These are phyloP conservation scores for Brenthis daphne DNA, from an alignment of 2,888 invertebrate species.

Conservation along the genomic window DNA sequence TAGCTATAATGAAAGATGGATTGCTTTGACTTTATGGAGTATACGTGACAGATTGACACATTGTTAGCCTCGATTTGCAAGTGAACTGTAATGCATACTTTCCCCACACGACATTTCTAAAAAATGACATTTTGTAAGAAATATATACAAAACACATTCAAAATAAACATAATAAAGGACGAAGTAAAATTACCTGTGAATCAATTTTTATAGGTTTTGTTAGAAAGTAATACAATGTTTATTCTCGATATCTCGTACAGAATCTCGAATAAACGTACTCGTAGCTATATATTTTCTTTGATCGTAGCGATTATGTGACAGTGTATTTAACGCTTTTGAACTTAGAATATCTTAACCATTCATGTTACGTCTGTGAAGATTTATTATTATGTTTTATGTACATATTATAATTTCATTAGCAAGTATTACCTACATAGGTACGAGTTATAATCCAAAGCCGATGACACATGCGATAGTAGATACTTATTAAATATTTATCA, in stretches of 20 bases:
- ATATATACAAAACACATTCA: background rate
- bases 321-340: conserved; percentile 15
- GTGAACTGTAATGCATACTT: conserved; percentile 23
- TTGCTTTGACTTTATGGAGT: background rate
- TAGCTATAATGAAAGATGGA: conserved; percentile 13
- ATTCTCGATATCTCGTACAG: background rate
- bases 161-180: background rate
- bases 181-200: background rate
- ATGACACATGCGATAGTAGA: no score
- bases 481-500: background rate
- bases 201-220: background rate
- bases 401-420: no score
- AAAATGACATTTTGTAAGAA: background rate
- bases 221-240: conserved; percentile 12
- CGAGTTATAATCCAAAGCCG: no score
- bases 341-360: background rate
- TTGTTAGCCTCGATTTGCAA: conserved; percentile 23
- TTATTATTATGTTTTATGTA: no score
- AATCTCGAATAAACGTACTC: background rate
- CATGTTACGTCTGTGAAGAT: no score
- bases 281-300: background rate
- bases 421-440: no score
- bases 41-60: conserved; percentile 25
- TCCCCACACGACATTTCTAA: conserved; percentile 12
- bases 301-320: conserved; percentile 1